A percentile compares a stretch with the other conserved stretches of the same genome.
Conservation (phyloP, 2,113 vertebrate genomes). For the Salvelinus alpinus region DNA sequence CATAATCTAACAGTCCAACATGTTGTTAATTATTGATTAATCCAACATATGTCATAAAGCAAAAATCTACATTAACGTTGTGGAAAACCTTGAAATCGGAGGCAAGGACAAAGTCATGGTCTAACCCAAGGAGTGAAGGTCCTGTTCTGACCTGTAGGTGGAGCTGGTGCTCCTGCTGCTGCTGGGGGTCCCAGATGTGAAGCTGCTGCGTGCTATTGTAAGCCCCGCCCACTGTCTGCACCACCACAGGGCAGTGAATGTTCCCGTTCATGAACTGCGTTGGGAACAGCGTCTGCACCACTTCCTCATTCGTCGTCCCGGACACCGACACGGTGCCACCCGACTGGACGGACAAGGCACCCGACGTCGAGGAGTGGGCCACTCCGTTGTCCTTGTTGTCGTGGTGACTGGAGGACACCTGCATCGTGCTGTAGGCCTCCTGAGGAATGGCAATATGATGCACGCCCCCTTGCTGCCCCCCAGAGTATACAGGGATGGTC, state of each 20-base stretch:
- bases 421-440: conserved; percentile 93
- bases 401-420: conserved; percentile 73
- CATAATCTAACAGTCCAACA: neutral
- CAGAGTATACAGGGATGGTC: conserved; percentile 98
- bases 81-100: neutral
- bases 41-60: neutral
- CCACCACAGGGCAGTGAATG: conserved; percentile 98
- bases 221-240: conserved; percentile 93
- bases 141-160: conserved; percentile 86
- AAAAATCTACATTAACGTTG: conserved; percentile 56
- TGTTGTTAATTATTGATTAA: conserved; percentile 82
- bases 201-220: conserved; percentile 94
- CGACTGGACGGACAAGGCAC: conserved; percentile 54
- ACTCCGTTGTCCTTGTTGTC: conserved; percentile 83
- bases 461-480: conserved; percentile 94
- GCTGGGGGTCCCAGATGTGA: conserved; percentile 98
- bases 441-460: conserved; percentile 97
- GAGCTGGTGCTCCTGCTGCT: conserved; percentile 89
- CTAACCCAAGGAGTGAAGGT: conserved; percentile 58
- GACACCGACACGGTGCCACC: conserved; percentile 69
- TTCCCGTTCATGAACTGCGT: conserved; percentile 99
- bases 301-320: conserved; percentile 83
- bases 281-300: conserved; percentile 96
- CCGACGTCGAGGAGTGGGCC: conserved; percentile 27
- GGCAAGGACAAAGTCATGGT: neutral